phyloP scores from a whole-genome alignment of 2,797 vertebrate genomes.

The Rhabdophis nuchalis region DNA sequence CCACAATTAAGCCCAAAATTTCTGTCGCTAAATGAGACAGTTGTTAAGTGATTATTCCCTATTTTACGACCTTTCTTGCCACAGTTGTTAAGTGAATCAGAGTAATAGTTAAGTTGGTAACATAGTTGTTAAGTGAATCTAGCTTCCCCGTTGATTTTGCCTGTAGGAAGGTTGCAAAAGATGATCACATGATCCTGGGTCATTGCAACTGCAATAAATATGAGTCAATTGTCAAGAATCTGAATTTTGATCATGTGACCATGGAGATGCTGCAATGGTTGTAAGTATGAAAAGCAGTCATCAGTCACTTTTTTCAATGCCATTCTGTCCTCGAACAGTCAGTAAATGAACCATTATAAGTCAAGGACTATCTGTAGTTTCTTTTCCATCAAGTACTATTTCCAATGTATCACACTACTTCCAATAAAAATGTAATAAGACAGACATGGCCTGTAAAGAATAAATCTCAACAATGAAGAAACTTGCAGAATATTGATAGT shows the following conservation, averaged over 20 bases:
- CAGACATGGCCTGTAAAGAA: neutral
- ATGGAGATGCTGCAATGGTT: neutral
- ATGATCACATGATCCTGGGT: neutral
- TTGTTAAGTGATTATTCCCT: neutral
- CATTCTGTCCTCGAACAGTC: neutral
- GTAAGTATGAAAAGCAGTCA: neutral
- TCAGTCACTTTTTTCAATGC: neutral
- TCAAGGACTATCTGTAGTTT: neutral
- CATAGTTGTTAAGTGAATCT: neutral
- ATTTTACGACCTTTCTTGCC: neutral
- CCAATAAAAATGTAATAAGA: neutral
- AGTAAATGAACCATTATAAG: neutral
- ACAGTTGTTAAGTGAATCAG: neutral
- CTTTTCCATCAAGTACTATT: neutral
- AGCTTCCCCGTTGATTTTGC: neutral
- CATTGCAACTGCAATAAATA: neutral
- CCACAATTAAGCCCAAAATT: neutral
- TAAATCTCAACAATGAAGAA: neutral
- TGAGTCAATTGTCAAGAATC: neutral
- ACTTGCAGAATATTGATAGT: neutral
- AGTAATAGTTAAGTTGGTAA: neutral
- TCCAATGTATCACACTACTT: neutral
- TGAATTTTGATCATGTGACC: neutral
- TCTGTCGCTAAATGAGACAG: neutral
- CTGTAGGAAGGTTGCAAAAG: neutral